Evolutionary conservation across 2,113 vertebrate species (phyloP).

Genomic region (Limanda limanda): DNA sequence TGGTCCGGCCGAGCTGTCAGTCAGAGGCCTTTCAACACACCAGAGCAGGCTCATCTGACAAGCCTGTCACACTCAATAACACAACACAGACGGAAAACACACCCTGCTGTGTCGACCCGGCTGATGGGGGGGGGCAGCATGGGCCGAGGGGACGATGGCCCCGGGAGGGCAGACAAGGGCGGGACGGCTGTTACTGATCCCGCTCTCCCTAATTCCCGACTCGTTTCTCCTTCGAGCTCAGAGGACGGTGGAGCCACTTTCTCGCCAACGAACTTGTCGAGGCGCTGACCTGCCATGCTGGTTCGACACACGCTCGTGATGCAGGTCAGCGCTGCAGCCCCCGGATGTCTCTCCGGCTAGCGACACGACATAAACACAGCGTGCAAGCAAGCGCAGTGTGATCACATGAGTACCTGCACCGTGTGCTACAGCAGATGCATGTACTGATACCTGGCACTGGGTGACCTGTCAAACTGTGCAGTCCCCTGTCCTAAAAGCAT

Average conservation of each 20-base stretch:
- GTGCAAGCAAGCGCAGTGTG: not conserved
- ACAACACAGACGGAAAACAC: conserved; percentile 56
- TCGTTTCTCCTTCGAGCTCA: conserved; percentile 54
- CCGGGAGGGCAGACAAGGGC: conserved; percentile 66
- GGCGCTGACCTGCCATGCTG: conserved; percentile 49
- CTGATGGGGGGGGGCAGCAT: conserved; percentile 49
- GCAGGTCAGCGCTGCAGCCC: conserved; percentile 40
- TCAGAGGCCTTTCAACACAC: conserved; percentile 56
- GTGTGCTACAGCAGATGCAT: conserved; percentile 16
- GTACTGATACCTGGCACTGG: conserved; percentile 25
- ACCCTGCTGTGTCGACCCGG: conserved; percentile 44
- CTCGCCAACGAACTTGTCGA: conserved; percentile 22
- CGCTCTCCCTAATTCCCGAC: conserved; percentile 27
- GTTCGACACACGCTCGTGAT: conserved; percentile 26
- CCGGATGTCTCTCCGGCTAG: conserved; percentile 24
- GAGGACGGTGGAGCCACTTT: conserved; percentile 46
- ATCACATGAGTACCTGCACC: conserved; percentile 1
- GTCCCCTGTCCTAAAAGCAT: conserved; percentile 1
- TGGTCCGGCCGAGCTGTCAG: conserved; percentile 61
- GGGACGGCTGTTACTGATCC: conserved; percentile 70
- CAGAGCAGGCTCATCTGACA: conserved; percentile 63
- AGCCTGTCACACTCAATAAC: conserved; percentile 66
- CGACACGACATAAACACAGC: conserved; percentile 29
- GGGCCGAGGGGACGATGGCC: conserved; percentile 46
- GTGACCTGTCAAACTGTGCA: not conserved